Conservation (phyloP, 2,113 vertebrate species). For the Phyllostomus hastatus region DNA sequence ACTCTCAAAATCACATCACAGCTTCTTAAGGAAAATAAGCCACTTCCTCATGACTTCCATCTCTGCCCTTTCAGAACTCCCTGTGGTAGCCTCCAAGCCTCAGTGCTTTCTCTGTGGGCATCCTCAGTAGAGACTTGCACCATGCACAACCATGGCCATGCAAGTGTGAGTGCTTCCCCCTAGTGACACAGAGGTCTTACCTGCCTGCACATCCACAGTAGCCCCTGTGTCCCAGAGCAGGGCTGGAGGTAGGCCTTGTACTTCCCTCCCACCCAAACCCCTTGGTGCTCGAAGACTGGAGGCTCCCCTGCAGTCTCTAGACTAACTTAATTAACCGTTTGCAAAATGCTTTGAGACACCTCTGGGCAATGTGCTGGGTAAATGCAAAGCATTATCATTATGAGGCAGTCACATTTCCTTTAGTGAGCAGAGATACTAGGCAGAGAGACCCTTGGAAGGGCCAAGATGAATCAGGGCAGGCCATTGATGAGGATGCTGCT, state of each 20-base stretch:
- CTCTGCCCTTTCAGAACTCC: background rate
- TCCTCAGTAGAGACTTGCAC: background rate
- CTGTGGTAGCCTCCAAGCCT: background rate
- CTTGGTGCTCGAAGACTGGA: background rate
- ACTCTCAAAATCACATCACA: background rate
- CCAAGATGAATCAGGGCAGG: constrained; percentile 50
- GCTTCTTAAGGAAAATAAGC: background rate
- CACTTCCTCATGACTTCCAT: background rate
- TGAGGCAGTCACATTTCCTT: constrained; percentile 31
- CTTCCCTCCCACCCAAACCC: background rate
- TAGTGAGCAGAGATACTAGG: constrained; percentile 32
- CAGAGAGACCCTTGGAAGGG: constrained; percentile 49
- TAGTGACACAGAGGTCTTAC: background rate
- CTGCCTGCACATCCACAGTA: rapidly evolving
- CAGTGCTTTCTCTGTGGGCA: background rate
- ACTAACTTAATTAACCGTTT: constrained; percentile 68
- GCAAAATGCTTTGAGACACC: constrained; percentile 59
- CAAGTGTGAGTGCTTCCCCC: background rate
- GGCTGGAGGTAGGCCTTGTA: background rate
- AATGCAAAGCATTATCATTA: constrained; percentile 55
- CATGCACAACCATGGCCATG: rapidly evolving
- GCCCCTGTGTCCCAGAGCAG: background rate
- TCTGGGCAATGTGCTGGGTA: constrained; percentile 40
- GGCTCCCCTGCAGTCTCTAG: constrained; percentile 10
- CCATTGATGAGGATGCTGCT: constrained; percentile 45